These are phyloP conservation scores for Nothoprocta pentlandii DNA, from an alignment of 2,113 vertebrate species.

Conservation along the genomic window DNA sequence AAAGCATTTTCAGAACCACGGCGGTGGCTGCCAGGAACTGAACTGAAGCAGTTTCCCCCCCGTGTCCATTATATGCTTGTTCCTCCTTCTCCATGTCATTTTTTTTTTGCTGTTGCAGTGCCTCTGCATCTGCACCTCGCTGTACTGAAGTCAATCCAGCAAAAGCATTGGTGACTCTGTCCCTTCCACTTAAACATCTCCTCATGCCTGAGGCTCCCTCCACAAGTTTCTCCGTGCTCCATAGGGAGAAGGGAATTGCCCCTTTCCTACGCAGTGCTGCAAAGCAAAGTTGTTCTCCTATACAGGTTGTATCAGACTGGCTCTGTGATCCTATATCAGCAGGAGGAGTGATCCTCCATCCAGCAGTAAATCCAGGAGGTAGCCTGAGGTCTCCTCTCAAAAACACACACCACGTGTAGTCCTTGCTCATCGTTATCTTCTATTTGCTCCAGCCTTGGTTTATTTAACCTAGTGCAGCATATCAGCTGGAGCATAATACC, in stretches of 20 bases:
- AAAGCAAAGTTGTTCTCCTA: background rate
- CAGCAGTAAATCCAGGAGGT: background rate
- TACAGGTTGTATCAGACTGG: background rate
- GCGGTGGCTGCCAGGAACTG: conserved; percentile 5
- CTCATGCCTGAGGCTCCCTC: background rate
- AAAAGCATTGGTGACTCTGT: background rate
- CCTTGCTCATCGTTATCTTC: background rate
- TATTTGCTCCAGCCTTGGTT: background rate
- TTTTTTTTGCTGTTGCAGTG: conserved; percentile 20
- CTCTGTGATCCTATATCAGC: background rate
- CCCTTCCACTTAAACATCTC: background rate
- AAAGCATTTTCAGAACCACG: conserved; percentile 46
- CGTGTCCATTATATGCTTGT: background rate
- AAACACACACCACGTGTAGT: background rate
- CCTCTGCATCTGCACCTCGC: conserved; percentile 29
- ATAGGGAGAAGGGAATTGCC: background rate
- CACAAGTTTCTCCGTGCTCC: background rate
- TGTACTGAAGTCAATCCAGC: background rate
- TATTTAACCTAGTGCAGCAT: background rate
- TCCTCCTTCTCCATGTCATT: conserved; percentile 18
- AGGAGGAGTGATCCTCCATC: background rate
- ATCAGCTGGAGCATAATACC: background rate
- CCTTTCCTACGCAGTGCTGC: background rate
- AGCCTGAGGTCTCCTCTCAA: background rate
- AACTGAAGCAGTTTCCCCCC: conserved; percentile 39